A percentile compares a stretch with the other conserved stretches of the same genome.
Evolutionary conservation across 2,113 vertebrate species (phyloP).

Genomic region (Calyptommatus sinebrachiatus): DNA sequence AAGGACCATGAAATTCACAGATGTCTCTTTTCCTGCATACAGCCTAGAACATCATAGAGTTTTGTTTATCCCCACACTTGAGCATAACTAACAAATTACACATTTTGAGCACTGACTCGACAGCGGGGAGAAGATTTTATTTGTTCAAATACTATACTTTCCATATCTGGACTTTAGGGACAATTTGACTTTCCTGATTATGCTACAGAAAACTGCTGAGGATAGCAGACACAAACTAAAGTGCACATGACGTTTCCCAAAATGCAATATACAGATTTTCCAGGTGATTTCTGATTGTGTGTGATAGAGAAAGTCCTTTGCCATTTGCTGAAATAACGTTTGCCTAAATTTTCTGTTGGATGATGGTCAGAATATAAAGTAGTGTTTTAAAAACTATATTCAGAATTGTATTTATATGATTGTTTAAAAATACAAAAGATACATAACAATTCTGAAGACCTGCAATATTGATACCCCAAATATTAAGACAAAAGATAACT

Average conservation of each 20-base stretch:
- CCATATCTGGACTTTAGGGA: neutral
- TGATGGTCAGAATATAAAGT: neutral
- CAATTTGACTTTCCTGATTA: neutral
- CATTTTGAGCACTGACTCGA: neutral
- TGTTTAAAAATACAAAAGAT: neutral
- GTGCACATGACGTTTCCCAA: neutral
- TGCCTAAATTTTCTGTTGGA: neutral
- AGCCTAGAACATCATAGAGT: too few species aligned
- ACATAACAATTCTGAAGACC: slow-evolving; percentile 11
- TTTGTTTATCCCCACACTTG: neutral
- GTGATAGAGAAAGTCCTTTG: neutral
- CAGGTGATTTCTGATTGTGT: slow-evolving; percentile 11
- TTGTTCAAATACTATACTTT: neutral
- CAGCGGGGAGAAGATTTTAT: neutral
- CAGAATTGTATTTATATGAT: slow-evolving; percentile 10
- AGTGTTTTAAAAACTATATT: slow-evolving; percentile 14
- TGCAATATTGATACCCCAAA: slow-evolving; percentile 9
- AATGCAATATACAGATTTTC: slow-evolving; percentile 6
- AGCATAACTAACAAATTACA: neutral
- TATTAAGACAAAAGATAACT: slow-evolving; percentile 24
- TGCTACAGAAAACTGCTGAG: neutral
- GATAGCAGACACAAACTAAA: neutral
- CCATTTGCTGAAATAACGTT: slow-evolving; percentile 22
- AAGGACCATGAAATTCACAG: too few species aligned
- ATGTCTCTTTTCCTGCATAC: too few species aligned